Base-by-base conservation (phyloP, 2,113 vertebrate genomes). In the Nettapus auritus region DNA sequence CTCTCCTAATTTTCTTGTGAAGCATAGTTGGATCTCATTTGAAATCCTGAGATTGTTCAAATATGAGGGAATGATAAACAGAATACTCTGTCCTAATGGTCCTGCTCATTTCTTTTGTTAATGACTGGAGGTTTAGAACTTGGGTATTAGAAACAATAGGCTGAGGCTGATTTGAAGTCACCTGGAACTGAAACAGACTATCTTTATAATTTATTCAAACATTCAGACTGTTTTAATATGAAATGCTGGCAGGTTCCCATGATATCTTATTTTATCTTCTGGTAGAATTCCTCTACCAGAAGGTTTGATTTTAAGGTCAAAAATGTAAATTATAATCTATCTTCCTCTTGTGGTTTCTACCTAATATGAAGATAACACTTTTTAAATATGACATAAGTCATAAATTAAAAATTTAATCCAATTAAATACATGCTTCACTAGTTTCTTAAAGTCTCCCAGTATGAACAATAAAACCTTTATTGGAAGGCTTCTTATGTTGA, bases 361-460 rank as follows among this genome's bases (percentile, higher is more conserved):
- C 53, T 92, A 96, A 91, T 82, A 86, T 19, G 46, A 96, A 55
- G 40, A 85, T 91, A 92, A 85, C 67, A 25, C 29, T 53, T 93
- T 50, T 73, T 53, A 96, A 90, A 95, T 40, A 34, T 10, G 11
- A n/a, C 55, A 14, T 92, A 87, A 75, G 75, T 93, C 34, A 44
- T 92, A 76, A 93, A 90, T 38, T 76, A 93, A 96, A 97, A 95
- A 75, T 63, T 91, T 88, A 87, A 89, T 96, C 70, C 23, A 97
- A 92, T 96, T 96, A 97, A 93, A 95, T 92, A 74, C 69, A 88
- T 82, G 52, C 56, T 94, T 96, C 76, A 88, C n/a, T 93, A 95
- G 50, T 62, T 92, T 19, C 75, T 52, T 89, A 96, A 94, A 89
- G 52, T 70, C 9, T 94, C 60, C 8, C 26, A 79, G 55, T 60